Evolutionary conservation across 2,113 vertebrate genomes (phyloP).

Genomic region (Alosa alosa): DNA sequence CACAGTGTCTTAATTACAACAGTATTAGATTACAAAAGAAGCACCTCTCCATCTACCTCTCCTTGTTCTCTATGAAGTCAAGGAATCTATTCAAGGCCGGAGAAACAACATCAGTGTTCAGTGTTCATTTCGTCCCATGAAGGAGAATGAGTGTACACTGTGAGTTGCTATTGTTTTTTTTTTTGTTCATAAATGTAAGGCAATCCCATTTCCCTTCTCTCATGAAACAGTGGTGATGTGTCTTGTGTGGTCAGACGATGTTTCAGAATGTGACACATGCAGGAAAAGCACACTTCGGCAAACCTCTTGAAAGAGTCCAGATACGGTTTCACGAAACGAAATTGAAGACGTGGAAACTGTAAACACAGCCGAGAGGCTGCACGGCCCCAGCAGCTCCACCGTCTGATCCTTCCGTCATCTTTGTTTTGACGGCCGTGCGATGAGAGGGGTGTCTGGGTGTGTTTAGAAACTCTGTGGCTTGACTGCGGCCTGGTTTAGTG

Average conservation of each 20-base stretch:
- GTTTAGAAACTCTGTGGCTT: background rate
- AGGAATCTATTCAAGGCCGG: background rate
- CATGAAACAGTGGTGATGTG: background rate
- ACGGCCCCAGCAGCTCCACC: no score
- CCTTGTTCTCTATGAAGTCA: background rate
- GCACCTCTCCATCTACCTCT: constrained; percentile 13
- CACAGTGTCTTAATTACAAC: constrained; percentile 35
- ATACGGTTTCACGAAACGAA: background rate
- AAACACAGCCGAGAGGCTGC: constrained; percentile 2
- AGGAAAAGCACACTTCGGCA: background rate
- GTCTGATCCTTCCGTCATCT: background rate
- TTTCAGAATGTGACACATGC: background rate
- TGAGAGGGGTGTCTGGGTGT: constrained; percentile 16
- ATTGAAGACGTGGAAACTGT: constrained; percentile 13
- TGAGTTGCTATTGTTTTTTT: background rate
- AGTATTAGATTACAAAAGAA: constrained; percentile 32
- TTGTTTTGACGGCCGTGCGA: background rate
- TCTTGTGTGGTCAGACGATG: background rate
- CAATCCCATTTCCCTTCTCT: background rate
- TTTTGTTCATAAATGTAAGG: background rate
- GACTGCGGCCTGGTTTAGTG: background rate
- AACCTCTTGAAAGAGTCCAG: background rate
- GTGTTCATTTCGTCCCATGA: background rate
- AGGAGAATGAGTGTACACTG: background rate
- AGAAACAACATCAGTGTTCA: background rate